Percentiles rank a stretch among this genome's conserved stretches.
phyloP scores from a whole-genome alignment of 2,888 invertebrate species.

The Anodontia alba region DNA sequence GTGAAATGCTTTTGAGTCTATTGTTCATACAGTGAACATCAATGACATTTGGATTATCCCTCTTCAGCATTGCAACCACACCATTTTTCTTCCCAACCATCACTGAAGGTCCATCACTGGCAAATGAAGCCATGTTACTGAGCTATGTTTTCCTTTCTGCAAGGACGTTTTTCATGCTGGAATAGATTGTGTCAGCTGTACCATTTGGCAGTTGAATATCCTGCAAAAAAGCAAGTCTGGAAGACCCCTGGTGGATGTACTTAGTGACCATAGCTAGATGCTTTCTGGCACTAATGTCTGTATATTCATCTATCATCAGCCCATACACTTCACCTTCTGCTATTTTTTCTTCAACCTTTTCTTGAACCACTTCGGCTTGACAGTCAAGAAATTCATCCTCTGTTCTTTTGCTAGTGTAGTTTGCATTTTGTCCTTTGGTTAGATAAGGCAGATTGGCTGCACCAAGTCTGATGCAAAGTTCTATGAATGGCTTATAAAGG shows the following conservation, averaged over 20 bases:
- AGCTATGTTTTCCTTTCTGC: background rate
- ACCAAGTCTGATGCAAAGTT: no score
- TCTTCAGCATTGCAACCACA: constrained; percentile 35
- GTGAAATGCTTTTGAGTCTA: no score
- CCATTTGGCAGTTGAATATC: constrained; percentile 47
- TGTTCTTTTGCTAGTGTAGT: constrained; percentile 29
- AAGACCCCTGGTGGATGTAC: constrained; percentile 28
- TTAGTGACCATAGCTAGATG: constrained; percentile 26
- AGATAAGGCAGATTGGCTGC: constrained; percentile 32
- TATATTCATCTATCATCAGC: constrained; percentile 45
- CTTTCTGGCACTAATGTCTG: constrained; percentile 31
- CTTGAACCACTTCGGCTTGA: no score
- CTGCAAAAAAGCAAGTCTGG: constrained; percentile 29
- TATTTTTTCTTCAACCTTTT: no score
- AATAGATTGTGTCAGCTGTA: constrained; percentile 34
- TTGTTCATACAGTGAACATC: no score
- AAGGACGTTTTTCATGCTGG: constrained; percentile 24
- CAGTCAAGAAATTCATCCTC: constrained; percentile 40
- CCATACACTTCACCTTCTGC: no score
- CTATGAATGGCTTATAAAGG: no score
- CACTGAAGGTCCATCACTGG: constrained; percentile 47
- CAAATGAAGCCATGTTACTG: no score
- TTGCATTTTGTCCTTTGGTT: constrained; percentile 34
- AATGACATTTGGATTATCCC: no score
- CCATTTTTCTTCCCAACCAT: constrained; percentile 52